Evolutionary conservation across 2,113 vertebrate species (phyloP).

Genomic region (Nettapus auritus): DNA sequence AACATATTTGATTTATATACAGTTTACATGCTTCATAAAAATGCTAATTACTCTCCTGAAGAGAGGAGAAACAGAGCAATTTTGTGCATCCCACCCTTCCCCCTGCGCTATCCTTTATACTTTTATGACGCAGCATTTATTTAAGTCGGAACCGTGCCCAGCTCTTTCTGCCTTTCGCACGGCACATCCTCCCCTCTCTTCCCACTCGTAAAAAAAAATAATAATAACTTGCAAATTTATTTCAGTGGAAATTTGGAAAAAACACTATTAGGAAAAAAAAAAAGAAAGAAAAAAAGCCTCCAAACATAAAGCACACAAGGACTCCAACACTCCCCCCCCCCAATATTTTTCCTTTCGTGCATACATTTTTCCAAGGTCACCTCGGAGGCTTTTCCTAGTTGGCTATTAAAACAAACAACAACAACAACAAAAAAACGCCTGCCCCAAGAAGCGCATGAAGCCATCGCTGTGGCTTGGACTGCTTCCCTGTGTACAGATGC

Average conservation of each 20-base stretch:
- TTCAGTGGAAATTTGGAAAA: slow-evolving; percentile 58
- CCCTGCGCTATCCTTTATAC: slow-evolving; percentile 1
- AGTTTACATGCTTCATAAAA: slow-evolving; percentile 30
- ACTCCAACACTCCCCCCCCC: background rate
- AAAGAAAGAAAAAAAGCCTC: background rate
- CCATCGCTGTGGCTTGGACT: slow-evolving; percentile 76
- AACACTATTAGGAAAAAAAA: background rate
- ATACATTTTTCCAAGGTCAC: slow-evolving; percentile 76
- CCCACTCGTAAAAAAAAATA: slow-evolving; percentile 17
- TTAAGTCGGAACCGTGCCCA: background rate
- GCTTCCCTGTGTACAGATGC: slow-evolving; percentile 71
- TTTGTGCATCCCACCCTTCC: slow-evolving; percentile 10
- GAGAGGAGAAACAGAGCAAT: background rate
- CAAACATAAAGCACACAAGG: background rate
- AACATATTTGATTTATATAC: slow-evolving; percentile 15
- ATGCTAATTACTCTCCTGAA: background rate
- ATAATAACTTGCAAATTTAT: slow-evolving; percentile 25
- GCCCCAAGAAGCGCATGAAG: slow-evolving; percentile 56
- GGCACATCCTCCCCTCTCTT: background rate
- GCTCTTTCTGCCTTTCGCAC: background rate
- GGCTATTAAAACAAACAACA: slow-evolving; percentile 47
- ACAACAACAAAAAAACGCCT: background rate
- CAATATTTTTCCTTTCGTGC: slow-evolving; percentile 65
- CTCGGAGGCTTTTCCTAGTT: slow-evolving; percentile 74
- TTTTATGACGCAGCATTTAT: slow-evolving; percentile 44